phyloP scores from a whole-genome alignment of 2,113 vertebrate species.

The Clarias gariepinus region DNA sequence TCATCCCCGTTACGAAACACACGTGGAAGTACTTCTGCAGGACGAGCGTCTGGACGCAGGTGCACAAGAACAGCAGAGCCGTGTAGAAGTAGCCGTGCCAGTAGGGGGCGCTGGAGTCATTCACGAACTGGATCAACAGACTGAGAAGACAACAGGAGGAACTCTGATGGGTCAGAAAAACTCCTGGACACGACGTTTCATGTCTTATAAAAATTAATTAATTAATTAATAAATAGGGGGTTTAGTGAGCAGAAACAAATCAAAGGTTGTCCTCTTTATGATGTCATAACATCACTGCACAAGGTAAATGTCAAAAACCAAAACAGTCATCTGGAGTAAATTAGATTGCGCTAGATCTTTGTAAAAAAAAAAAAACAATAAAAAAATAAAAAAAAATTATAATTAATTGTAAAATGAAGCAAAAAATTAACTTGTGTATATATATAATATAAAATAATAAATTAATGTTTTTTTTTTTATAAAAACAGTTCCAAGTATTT shows the following conservation, averaged over 20 bases:
- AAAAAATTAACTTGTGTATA: too few species aligned
- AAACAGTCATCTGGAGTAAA: too few species aligned
- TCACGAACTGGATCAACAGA: constrained; percentile 85
- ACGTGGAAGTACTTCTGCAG: constrained; percentile 96
- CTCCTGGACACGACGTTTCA: fast-evolving
- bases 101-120: constrained; percentile 75
- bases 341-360: too few species aligned
- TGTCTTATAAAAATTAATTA: not conserved
- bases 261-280: not conserved
- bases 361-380: too few species aligned
- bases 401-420: too few species aligned
- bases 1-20: constrained; percentile 95
- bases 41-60: constrained; percentile 88
- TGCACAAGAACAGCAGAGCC: constrained; percentile 80
- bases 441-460: too few species aligned
- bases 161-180: not conserved
- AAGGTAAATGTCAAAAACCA: not conserved
- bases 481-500: too few species aligned
- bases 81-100: constrained; percentile 97
- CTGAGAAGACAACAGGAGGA: constrained; percentile 62
- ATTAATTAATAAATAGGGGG: not conserved
- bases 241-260: not conserved
- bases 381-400: too few species aligned
- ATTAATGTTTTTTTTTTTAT: too few species aligned
- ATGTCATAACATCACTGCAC: not conserved